Evolutionary conservation across 2,113 vertebrate species (phyloP).

Genomic region (Vimba vimba): DNA sequence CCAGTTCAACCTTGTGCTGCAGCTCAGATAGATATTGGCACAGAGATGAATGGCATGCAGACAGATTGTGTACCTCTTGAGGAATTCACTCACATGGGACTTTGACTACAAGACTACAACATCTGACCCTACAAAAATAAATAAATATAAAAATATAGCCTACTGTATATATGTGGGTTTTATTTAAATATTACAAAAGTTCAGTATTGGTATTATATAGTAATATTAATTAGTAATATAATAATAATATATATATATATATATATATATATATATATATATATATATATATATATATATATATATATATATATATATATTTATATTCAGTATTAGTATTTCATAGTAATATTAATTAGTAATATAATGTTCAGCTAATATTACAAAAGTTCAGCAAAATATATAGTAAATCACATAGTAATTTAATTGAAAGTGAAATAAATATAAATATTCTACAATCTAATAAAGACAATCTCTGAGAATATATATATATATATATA

Average conservation of each 20-base stretch:
- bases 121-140: neutral
- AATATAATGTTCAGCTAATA: too few relatives aligned
- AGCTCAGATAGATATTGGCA: neutral
- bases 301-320: too few relatives aligned
- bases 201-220: neutral
- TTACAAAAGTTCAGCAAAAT: too few relatives aligned
- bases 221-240: too few relatives aligned
- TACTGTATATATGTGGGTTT: neutral
- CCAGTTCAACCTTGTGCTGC: constrained; percentile 14
- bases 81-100: neutral
- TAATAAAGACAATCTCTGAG: too few relatives aligned
- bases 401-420: too few relatives aligned
- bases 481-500: too few relatives aligned
- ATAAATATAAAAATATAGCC: neutral
- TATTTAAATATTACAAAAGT: neutral
- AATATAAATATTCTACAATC: neutral
- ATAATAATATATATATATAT: too few relatives aligned
- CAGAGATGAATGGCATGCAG: neutral
- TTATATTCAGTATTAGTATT: too few relatives aligned
- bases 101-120: neutral
- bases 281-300: too few relatives aligned
- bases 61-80: neutral
- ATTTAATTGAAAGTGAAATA: neutral
- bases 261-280: too few relatives aligned
- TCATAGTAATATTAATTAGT: too few relatives aligned